Percentiles rank a stretch among this genome's conserved stretches.
phyloP scores from a whole-genome alignment of 2,797 vertebrate genomes.

The Lagocephalus sceleratus region DNA sequence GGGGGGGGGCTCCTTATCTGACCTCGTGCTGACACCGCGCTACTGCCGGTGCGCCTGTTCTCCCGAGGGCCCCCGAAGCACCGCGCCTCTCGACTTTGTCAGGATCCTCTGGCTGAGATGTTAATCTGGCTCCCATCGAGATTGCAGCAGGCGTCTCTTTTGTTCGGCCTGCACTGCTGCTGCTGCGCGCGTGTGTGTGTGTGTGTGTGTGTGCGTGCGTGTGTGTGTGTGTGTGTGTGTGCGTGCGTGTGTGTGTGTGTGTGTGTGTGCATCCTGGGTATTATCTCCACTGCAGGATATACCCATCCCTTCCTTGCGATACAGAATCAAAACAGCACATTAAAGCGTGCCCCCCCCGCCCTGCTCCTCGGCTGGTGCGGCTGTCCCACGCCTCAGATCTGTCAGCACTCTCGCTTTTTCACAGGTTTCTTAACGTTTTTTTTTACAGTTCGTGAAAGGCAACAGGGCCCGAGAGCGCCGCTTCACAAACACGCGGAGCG shows the following conservation, averaged over 20 bases:
- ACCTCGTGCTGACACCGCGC: constrained; percentile 59
- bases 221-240: constrained; percentile 35
- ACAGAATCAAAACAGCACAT: constrained; percentile 73
- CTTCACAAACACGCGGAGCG: constrained; percentile 18
- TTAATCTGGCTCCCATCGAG: constrained; percentile 74
- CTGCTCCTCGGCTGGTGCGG: constrained; percentile 46
- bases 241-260: too few relatives aligned
- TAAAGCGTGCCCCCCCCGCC: constrained; percentile 42
- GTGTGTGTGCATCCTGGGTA: constrained; percentile 67
- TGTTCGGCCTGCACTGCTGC: constrained; percentile 57
- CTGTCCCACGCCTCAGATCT: constrained; percentile 35
- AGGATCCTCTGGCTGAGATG: constrained; percentile 63
- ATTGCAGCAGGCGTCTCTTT: constrained; percentile 64
- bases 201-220: too few relatives aligned
- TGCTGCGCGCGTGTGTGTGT: constrained; percentile 7
- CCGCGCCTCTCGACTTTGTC: constrained; percentile 59
- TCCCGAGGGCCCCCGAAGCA: constrained; percentile 40
- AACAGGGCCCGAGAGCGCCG: constrained; percentile 8
- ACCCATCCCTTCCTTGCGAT: constrained; percentile 70
- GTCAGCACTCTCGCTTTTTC: constrained; percentile 14
- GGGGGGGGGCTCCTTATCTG: constrained; percentile 47
- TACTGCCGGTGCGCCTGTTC: constrained; percentile 50
- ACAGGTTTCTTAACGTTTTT: too few relatives aligned
- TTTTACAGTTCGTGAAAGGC: constrained; percentile 3
- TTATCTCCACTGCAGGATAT: constrained; percentile 72